Conservation (phyloP, 2,888 invertebrate genomes). For the Cosmorhoe ocellata region DNA sequence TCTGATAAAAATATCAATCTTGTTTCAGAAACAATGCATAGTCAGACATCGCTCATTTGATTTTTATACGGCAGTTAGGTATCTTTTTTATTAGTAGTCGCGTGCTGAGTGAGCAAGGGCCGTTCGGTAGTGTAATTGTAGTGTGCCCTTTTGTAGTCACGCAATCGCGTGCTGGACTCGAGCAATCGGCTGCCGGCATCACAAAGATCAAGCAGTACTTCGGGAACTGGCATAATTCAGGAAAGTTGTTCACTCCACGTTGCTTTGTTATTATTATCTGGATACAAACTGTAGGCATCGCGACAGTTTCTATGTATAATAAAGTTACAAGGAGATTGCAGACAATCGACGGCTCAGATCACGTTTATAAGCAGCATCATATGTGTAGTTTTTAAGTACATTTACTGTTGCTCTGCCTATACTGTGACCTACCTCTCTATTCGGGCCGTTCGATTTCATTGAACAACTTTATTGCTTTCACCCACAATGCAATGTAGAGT, state of each 20-base stretch:
- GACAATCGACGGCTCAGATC: no score
- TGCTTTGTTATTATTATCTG: no score
- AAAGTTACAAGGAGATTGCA: no score
- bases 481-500: constrained; percentile 23
- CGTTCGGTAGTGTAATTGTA: constrained; percentile 64
- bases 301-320: no score
- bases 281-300: no score
- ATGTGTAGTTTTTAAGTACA: no score
- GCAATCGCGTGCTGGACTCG: constrained; percentile 64
- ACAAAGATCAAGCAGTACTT: constrained; percentile 2
- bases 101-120: constrained; percentile 65
- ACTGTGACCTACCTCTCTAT: constrained; percentile 31
- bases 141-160: constrained; percentile 63
- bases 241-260: no score
- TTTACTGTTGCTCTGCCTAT: constrained; percentile 7
- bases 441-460: constrained; percentile 33
- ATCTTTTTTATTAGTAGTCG: constrained; percentile 62
- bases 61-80: constrained; percentile 48
- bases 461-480: constrained; percentile 37
- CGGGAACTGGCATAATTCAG: background rate
- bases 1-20: constrained; percentile 44
- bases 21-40: constrained; percentile 36
- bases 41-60: constrained; percentile 42
- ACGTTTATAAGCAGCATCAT: no score
- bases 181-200: constrained; percentile 6